Conservation (phyloP, 2,113 vertebrate genomes). For the Podarcis muralis region DNA sequence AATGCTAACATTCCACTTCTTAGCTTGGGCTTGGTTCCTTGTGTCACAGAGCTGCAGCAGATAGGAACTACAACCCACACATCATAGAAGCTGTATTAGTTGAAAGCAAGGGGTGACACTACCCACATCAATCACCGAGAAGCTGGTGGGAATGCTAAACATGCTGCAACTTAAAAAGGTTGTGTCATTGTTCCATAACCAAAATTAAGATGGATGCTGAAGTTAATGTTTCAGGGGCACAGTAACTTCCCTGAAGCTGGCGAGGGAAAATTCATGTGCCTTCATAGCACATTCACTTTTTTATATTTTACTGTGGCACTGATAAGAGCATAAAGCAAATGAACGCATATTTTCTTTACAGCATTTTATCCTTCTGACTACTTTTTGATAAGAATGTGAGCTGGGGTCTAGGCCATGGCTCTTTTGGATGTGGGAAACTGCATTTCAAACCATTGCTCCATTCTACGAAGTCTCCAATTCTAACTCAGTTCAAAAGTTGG, state of each 20-base stretch:
- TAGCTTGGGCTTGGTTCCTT: not conserved
- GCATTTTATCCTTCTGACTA: not conserved
- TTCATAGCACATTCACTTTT: not conserved
- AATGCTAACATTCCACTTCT: not conserved
- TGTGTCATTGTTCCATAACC: not conserved
- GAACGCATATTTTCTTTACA: not conserved
- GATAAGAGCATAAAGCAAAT: not conserved
- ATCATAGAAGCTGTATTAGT: not conserved
- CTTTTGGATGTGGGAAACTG: not conserved
- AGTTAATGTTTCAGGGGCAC: not conserved
- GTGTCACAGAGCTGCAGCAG: not conserved
- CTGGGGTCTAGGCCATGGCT: too few species aligned
- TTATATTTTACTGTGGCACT: not conserved
- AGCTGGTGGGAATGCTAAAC: not conserved
- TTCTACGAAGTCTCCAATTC: not conserved
- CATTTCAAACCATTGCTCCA: not conserved
- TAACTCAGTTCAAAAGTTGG: too few species aligned
- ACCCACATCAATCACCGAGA: not conserved
- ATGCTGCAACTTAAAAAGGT: not conserved
- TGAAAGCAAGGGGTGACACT: not conserved
- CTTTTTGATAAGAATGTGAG: not conserved
- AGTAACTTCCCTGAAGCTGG: not conserved
- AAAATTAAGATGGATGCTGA: not conserved
- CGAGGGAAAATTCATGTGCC: too few species aligned
- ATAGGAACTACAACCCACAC: not conserved